Evolutionary conservation across 2,797 vertebrate genomes (phyloP).

Genomic region (Amblyraja radiata): DNA sequence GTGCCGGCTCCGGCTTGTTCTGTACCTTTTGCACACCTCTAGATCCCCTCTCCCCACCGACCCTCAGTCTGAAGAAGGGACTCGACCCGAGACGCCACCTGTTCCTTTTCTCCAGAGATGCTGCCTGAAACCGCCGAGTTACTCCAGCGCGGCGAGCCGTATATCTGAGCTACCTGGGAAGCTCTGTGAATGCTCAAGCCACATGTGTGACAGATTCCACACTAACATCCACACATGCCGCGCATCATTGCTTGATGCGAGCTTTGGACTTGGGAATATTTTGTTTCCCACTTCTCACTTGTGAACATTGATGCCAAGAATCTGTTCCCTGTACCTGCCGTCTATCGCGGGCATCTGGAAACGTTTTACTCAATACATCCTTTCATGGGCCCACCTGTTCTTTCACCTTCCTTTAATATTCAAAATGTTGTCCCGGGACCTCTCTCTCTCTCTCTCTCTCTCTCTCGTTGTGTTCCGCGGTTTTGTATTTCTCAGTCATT

Average conservation of each 20-base stretch:
- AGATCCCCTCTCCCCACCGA: too few species aligned
- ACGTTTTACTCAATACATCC: not conserved
- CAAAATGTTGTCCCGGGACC: not conserved
- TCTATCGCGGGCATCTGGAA: conserved; percentile 15
- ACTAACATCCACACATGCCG: not conserved
- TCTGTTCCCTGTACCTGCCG: not conserved
- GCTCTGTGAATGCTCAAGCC: not conserved
- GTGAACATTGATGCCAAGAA: conserved; percentile 3
- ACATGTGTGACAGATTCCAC: not conserved
- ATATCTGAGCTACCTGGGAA: not conserved
- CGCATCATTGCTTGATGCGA: not conserved
- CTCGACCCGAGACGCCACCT: too few species aligned
- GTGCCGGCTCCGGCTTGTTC: too few species aligned
- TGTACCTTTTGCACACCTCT: too few species aligned
- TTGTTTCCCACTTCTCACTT: not conserved
- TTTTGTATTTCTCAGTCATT: not conserved
- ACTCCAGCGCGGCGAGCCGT: too few species aligned
- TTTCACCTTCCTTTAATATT: not conserved
- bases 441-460: too few species aligned
- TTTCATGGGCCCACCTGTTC: conserved; percentile 11
- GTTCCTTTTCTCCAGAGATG: too few species aligned
- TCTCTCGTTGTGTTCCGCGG: not conserved
- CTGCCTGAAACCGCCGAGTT: too few species aligned
- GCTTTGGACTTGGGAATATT: not conserved
- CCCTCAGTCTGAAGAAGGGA: too few species aligned